A percentile compares a stretch with the other conserved stretches of the same genome.
Conservation (phyloP, 2,888 invertebrate species). For the Agonum fuliginosum region DNA sequence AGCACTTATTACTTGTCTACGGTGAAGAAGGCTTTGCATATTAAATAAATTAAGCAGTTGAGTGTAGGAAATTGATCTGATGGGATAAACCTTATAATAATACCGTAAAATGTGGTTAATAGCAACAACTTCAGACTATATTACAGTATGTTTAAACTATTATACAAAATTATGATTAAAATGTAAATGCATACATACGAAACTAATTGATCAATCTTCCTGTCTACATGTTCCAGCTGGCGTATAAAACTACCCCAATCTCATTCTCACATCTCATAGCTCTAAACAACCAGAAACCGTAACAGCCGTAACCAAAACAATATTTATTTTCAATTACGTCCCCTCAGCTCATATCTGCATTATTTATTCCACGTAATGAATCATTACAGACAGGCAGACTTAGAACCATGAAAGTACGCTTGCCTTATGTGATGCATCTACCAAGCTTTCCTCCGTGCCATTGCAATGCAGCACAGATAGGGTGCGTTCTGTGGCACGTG, state of each 20-base stretch:
- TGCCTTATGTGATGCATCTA: conserved; percentile 27
- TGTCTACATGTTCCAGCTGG: background rate
- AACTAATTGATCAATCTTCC: too few species aligned
- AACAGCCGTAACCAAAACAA: conserved; percentile 48
- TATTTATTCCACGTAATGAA: conserved; percentile 40
- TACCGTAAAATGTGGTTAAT: too few species aligned
- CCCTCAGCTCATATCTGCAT: conserved; percentile 25
- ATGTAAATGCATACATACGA: too few species aligned
- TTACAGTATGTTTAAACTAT: too few species aligned
- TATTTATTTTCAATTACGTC: conserved; percentile 46
- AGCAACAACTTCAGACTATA: too few species aligned
- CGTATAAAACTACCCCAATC: background rate
- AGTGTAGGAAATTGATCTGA: too few species aligned
- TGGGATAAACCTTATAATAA: too few species aligned
- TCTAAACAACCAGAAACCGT: conserved; percentile 1
- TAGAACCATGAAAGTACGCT: background rate
- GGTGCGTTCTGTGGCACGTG: conserved; percentile 30
- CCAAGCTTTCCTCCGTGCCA: background rate
- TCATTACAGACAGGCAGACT: conserved; percentile 16
- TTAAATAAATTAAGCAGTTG: too few species aligned
- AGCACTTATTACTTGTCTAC: too few species aligned
- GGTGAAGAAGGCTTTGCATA: too few species aligned
- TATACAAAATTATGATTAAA: too few species aligned
- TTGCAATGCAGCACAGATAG: background rate
- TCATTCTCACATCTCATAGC: conserved; percentile 12